Percentiles rank a stretch among this genome's conserved stretches.
Evolutionary conservation across 1,140 invertebrate species (phyloP).

Genomic region (Piezodorus guildinii): DNA sequence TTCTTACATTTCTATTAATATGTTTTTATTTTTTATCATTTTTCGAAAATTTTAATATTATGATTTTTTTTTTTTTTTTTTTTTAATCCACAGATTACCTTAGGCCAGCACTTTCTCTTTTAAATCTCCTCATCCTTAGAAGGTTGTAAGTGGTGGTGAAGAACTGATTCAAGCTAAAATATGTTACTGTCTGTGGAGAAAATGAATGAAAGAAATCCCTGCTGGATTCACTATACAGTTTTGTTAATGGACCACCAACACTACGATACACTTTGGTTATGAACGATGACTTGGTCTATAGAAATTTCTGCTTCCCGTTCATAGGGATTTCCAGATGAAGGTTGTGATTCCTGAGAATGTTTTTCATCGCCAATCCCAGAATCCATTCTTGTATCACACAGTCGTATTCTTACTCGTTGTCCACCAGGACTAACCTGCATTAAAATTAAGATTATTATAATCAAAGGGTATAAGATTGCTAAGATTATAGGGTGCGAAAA

Average conservation of each 20-base stretch:
- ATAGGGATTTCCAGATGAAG: constrained; percentile 25
- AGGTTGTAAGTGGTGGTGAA: neutral
- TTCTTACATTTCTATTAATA: no score
- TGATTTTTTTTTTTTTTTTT: neutral
- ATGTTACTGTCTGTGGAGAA: neutral
- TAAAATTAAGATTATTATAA: no score
- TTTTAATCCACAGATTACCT: neutral
- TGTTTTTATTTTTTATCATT: no score
- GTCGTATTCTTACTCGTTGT: constrained; percentile 26
- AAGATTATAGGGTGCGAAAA: no score
- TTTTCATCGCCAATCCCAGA: constrained; percentile 29
- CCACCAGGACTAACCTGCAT: constrained; percentile 23
- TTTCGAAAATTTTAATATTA: no score
- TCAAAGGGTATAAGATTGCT: no score
- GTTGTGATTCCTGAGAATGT: constrained; percentile 28
- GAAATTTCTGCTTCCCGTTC: constrained; percentile 19
- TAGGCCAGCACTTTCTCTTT: neutral
- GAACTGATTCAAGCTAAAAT: neutral
- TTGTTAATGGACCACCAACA: neutral
- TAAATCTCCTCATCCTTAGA: neutral
- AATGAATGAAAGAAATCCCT: neutral
- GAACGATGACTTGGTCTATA: constrained; percentile 20
- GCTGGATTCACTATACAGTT: neutral
- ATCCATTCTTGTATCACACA: constrained; percentile 28
- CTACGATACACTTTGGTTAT: constrained; percentile 22